Base-by-base conservation (phyloP, 2,888 invertebrate genomes). In the Brachyopa scutellaris region DNA sequence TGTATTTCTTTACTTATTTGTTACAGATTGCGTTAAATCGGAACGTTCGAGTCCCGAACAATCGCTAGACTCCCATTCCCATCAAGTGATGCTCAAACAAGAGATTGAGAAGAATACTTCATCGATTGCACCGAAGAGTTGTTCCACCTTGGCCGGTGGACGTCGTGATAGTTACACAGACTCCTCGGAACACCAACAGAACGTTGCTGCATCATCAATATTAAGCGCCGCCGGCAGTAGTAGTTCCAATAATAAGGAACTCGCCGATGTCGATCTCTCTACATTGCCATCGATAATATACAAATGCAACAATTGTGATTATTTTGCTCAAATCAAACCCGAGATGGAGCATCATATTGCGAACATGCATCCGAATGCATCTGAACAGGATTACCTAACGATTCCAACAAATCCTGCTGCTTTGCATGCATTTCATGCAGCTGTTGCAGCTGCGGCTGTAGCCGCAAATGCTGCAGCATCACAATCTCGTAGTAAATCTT, bases 271-370 rank as follows among this genome's bases (percentile, higher is more conserved):
- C 8, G 79, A 80, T 36, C 66, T 74, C 11, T 40, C 70, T n/a
- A 42, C 77, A 15, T 67, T 78, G 64, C 80, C 85, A 40, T 78
- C 86, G 45, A 85, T 88, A 9, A 87, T 90, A 17, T 89, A 87
- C 45, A 90, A 90, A 78, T 90, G 90, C 79, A 90, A 88, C 76
- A 86, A 87, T 51, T 90, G 90, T 84, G 90, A 90, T 76, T 89
- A 87, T 84, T 89, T 90, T 84, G 87, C 88, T 19, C 90, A 90
- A 85, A 85, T 87, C 0, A 90, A 88, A 74, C 84, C 84, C 9
- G 90, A 90, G 31, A 89, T 90, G 49, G 87, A 87, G 21, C 67
- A 80, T 0, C 90, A 90, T 29, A 86, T 90, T 42, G 87, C 86
- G 3, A 61, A 84, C 1, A 13, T 85, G 21, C 90, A 90, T 85